Evolutionary conservation across 2,797 vertebrate species (phyloP).

Genomic region (Sphaeramia orbicularis): DNA sequence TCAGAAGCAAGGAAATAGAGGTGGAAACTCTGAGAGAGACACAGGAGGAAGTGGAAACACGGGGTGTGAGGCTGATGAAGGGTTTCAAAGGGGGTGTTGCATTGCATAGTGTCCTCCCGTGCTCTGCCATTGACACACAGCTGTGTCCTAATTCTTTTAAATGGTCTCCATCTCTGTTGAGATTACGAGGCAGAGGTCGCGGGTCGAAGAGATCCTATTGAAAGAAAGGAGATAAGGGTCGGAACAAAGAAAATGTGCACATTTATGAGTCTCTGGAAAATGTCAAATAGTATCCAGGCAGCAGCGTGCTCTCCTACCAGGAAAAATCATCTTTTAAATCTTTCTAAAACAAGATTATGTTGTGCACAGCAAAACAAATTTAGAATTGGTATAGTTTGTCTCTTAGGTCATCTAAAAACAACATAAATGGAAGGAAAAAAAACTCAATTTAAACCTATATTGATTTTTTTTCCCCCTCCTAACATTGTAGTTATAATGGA

Average conservation of each 20-base stretch:
- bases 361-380: neutral
- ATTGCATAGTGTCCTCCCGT: constrained; percentile 55
- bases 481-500: constrained; percentile 21
- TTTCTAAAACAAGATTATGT: constrained; percentile 30
- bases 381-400: constrained; percentile 26
- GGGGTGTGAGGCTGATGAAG: constrained; percentile 52
- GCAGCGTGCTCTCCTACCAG: neutral
- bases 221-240: constrained; percentile 21
- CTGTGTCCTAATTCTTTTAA: constrained; percentile 64
- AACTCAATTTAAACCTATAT: constrained; percentile 12
- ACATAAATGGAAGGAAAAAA: neutral
- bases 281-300: neutral
- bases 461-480: constrained; percentile 21
- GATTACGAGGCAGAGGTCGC: constrained; percentile 38
- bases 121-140: constrained; percentile 53
- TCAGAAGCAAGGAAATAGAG: constrained; percentile 57
- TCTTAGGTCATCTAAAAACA: constrained; percentile 12
- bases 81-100: constrained; percentile 53
- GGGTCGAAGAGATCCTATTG: constrained; percentile 18
- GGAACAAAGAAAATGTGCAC: neutral
- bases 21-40: constrained; percentile 68
- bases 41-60: constrained; percentile 58
- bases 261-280: constrained; percentile 7
- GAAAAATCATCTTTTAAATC: neutral
- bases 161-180: constrained; percentile 32